Percentiles rank a stretch among this genome's conserved stretches.
Conservation (phyloP, 2,113 vertebrate genomes). For the Tetraodon nigroviridis region DNA sequence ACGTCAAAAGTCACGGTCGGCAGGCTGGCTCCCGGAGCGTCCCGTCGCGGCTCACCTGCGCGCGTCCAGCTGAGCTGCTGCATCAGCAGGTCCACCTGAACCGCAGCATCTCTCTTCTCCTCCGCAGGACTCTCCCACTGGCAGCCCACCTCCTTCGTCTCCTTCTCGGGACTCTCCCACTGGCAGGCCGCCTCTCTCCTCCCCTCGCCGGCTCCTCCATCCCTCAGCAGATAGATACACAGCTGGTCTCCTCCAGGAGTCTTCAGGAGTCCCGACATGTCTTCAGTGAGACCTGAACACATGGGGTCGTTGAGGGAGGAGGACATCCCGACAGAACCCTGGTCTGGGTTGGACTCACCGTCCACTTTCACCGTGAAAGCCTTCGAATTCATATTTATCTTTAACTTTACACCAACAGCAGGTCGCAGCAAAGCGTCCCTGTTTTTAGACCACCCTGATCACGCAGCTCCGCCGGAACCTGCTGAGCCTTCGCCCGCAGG, state of each 20-base stretch:
- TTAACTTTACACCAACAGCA: too few species aligned
- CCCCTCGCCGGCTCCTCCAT: constrained; percentile 4
- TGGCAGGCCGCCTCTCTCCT: constrained; percentile 57
- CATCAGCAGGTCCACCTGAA: constrained; percentile 61
- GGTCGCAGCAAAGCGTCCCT: too few species aligned
- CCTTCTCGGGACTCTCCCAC: constrained; percentile 44
- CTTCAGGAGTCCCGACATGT: constrained; percentile 38
- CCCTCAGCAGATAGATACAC: constrained; percentile 33
- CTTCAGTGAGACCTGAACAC: not conserved
- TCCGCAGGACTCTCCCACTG: constrained; percentile 34
- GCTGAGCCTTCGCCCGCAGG: too few species aligned
- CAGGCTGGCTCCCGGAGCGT: too few species aligned
- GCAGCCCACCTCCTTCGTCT: constrained; percentile 54
- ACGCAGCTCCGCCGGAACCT: too few species aligned
- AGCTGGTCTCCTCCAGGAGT: constrained; percentile 28
- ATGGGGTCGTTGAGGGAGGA: too few species aligned
- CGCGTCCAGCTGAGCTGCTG: constrained; percentile 44
- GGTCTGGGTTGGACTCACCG: too few species aligned
- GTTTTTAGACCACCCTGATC: too few species aligned
- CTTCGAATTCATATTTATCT: too few species aligned
- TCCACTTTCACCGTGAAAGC: too few species aligned
- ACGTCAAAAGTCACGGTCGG: too few species aligned
- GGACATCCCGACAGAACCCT: too few species aligned
- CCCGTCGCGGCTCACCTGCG: constrained; percentile 32
- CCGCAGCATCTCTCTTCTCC: constrained; percentile 35